Evolutionary conservation across 2,113 vertebrate species (phyloP), one percentile per base, ranked within the genome.

Genomic region (Girardinichthys multiradiatus): DNA sequence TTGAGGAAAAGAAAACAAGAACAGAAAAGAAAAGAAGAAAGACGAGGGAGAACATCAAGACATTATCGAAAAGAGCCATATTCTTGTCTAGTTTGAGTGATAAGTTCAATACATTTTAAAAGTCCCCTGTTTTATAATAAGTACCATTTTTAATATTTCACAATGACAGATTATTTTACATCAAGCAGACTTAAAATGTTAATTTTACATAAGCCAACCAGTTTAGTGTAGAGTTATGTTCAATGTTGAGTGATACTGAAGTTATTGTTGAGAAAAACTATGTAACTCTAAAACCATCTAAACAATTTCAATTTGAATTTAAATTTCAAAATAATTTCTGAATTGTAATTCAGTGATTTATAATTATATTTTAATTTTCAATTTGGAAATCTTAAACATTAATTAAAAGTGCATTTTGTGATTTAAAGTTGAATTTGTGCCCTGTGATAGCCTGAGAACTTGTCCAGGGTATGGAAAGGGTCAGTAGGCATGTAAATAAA

Each of bases 11-110:
- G 12, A 19, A 26, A 33, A 81, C 13, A 27, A 42, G 63, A 76
- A 82, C 15, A 29, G 69, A 77, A 37, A 86, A 29, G 69, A 77
- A 37, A 86, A 42, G 48, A 54, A 48, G 42, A 76, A 61, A 71
- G 48, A 66, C 12, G 76, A 70, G 81, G 68, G 29, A 45, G 51
- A 87, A 72, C 13, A 17, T 28, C 2, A n/a, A 54, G 48, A 7
- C 10, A n/a, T 54, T 54, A n/a, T 54, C 48, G 9, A 54, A n/a
- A 6, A 19, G 4, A 19, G 42, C 4, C 42, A 45, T 54, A n/a
- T 54, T 54, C 48, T n/a, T 51, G 19, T 51, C 21, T 51, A 8
- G 45, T 24, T 51, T 51, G 45, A 51, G 21, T 51, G 6, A 51
- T 7, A 51, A 51, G 7, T 42, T 42, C 4, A 42, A 17, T 17